A percentile compares a stretch with the other conserved stretches of the same genome.
phyloP scores from a whole-genome alignment of 64 coral and sea anemone species.

The Cladopsammia gracilis region DNA sequence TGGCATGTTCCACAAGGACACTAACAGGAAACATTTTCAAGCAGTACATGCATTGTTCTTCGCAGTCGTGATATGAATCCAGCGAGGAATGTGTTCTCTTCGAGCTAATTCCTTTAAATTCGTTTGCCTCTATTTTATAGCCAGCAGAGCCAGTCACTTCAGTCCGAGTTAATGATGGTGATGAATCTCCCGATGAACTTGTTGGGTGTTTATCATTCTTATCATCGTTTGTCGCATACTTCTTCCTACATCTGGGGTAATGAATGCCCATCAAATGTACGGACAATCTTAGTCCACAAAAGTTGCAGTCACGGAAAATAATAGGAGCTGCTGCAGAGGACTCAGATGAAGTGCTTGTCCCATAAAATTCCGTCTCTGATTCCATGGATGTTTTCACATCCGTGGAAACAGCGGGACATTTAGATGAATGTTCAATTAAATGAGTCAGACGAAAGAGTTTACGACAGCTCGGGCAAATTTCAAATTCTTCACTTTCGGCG shows the following conservation, averaged over 20 bases:
- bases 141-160: not conserved
- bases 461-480: constrained; percentile 42
- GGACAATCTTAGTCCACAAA: constrained; percentile 6
- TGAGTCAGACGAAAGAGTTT: constrained; percentile 23
- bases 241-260: not conserved
- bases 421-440: constrained; percentile 36
- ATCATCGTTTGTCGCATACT: not conserved
- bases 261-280: constrained; percentile 8
- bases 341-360: not conserved
- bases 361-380: too few species aligned
- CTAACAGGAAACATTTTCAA: constrained; percentile 58
- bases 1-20: constrained; percentile 53
- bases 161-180: too few species aligned
- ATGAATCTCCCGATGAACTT: not conserved
- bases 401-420: not conserved
- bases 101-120: not conserved
- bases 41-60: constrained; percentile 60
- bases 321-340: not conserved
- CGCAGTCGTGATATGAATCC: constrained; percentile 47
- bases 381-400: not conserved
- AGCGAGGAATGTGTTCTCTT: constrained; percentile 25
- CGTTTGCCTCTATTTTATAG: not conserved
- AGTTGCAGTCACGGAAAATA: not conserved
- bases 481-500: constrained; percentile 12
- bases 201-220: not conserved